Evolutionary conservation across 64 coral and sea anemone genomes (phyloP), one percentile per base, ranked within the genome.

Genomic region (Catalaphyllia jardinei): DNA sequence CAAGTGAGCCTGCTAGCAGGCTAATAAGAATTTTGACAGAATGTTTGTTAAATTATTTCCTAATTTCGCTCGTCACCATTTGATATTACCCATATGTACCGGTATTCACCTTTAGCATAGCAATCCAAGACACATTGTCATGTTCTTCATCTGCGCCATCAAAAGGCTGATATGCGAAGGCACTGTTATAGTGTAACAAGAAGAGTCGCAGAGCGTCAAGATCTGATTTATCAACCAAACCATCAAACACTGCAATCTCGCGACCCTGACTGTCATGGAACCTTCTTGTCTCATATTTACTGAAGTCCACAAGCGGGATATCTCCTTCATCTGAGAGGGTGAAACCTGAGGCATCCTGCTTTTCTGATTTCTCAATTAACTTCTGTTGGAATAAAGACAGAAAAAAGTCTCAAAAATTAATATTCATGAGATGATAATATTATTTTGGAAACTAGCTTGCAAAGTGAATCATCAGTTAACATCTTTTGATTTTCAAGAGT

Each of bases 101-200:
- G n/a, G 12, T 67, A 89, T 64, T 62, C 12, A 98, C 96, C 90
- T 94, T 82, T 10, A 94, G 75, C 20, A 16, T 9, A 28, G 93
- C 89, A 62, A 98, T 94, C 96, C 96, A 98, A 42, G 90, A 89
- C 4, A 98, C 96, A 64, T 98, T 98, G 18, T 98, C 96, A 85
- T 98, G 96, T 33, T 98, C 96, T 33, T 94, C 89, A 78, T 71
- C 79, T 9, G 42, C 24, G 28, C 89, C 86, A 59, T 98, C 96
- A 80, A 92, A 94, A 2, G 88, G 52, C 4, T 90, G 89, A 87
- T 92, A 89, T 0, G 1, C 38, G 73, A 89, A 98, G 7, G 54
- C 90, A 94, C 93, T 89, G 75, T 92, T 94, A 42, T 94, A 83
- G 39, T 94, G 93, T 15, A 94, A 75, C 62, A 98, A 87, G 17